Conservation (phyloP, 2,113 vertebrate species). For the Trogon melanurus region DNA sequence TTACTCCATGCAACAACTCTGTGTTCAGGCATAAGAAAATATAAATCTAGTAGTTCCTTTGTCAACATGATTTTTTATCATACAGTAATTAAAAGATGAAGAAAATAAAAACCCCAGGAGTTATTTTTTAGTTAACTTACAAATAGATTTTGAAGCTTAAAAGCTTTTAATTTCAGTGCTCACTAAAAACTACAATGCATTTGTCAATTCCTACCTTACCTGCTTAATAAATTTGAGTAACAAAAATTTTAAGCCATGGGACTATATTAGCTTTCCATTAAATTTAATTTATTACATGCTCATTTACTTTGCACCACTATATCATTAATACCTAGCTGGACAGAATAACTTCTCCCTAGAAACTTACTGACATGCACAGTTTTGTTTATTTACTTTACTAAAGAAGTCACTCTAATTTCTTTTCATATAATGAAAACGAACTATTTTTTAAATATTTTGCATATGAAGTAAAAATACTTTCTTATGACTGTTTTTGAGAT, state of each 20-base stretch:
- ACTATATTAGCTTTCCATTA: neutral
- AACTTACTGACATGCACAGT: neutral
- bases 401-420: neutral
- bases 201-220: neutral
- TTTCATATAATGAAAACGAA: neutral
- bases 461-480: neutral
- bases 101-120: accelerated
- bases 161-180: neutral
- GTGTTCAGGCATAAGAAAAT: neutral
- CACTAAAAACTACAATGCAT: neutral
- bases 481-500: neutral
- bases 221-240: neutral
- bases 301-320: neutral
- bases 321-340: neutral
- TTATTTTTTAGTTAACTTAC: neutral
- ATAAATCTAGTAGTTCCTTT: neutral
- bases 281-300: neutral
- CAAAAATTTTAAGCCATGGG: neutral
- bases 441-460: neutral
- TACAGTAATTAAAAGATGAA: neutral
- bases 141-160: slow-evolving; percentile 12
- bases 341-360: neutral
- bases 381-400: neutral
- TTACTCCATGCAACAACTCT: neutral
- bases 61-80: neutral